Evolutionary conservation across 2,888 invertebrate species (phyloP).

Genomic region (Microctonus brassicae): DNA sequence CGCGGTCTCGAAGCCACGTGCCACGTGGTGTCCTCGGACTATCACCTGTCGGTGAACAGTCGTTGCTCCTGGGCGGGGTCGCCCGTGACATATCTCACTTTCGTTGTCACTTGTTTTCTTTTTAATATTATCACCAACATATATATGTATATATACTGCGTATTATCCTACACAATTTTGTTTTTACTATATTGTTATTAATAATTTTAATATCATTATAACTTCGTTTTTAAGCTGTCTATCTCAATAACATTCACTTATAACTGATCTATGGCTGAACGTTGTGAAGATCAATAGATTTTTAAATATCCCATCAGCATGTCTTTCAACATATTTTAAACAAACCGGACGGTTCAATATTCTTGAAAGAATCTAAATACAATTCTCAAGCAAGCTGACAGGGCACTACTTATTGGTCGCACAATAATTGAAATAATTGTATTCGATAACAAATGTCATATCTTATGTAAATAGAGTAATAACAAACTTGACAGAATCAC

Average conservation of each 20-base stretch:
- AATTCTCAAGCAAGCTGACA: background rate
- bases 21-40: constrained; percentile 66
- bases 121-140: background rate
- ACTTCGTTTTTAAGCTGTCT: too few relatives aligned
- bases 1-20: constrained; percentile 78
- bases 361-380: background rate
- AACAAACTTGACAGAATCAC: too few relatives aligned
- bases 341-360: background rate
- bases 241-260: too few relatives aligned
- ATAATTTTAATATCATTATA: too few relatives aligned
- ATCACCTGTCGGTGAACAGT: constrained; percentile 49
- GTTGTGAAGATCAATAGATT: too few relatives aligned
- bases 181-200: background rate
- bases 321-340: too few relatives aligned
- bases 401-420: too few relatives aligned
- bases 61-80: constrained; percentile 49
- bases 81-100: constrained; percentile 43
- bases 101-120: background rate
- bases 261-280: too few relatives aligned
- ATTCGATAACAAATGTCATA: background rate
- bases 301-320: too few relatives aligned
- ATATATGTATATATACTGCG: background rate
- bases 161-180: background rate
- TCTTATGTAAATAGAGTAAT: background rate
- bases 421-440: background rate